A percentile compares a stretch with the other conserved stretches of the same genome.
These are phyloP conservation scores for Helicoverpa zea DNA, from an alignment of 1,140 invertebrate species.

Conservation along the genomic window DNA sequence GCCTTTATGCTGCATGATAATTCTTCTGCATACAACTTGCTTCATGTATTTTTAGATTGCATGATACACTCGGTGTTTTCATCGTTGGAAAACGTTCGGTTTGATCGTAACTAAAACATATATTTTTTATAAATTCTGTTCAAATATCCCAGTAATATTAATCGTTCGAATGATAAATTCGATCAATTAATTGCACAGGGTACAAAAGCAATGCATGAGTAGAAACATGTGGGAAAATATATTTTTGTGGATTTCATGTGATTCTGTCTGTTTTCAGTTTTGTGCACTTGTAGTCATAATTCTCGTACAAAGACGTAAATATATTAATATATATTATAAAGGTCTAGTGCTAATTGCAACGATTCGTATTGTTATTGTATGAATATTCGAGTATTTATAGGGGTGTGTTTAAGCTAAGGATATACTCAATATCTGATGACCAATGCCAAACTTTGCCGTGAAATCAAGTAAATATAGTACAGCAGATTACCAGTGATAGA, in stretches of 20 bases:
- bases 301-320: conserved; percentile 48
- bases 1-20: neutral
- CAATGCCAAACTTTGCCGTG: neutral
- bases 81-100: neutral
- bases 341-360: conserved; percentile 34
- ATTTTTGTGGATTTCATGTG: conserved; percentile 42
- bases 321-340: conserved; percentile 19
- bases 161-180: neutral
- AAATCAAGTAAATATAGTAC: neutral
- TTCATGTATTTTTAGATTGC: neutral
- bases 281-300: conserved; percentile 39
- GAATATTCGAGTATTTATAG: conserved; percentile 28
- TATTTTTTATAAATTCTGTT: neutral
- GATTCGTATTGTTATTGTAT: conserved; percentile 38
- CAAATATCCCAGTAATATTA: neutral
- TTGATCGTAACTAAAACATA: no score
- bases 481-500: neutral
- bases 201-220: conserved; percentile 37
- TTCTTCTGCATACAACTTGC: neutral
- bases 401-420: conserved; percentile 32
- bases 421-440: neutral
- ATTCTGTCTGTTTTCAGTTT: conserved; percentile 45
- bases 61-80: neutral
- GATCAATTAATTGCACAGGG: neutral
- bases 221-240: conserved; percentile 4